These are phyloP conservation scores for Crotalus tigris DNA, from an alignment of 2,113 vertebrate genomes.

Conservation along the genomic window DNA sequence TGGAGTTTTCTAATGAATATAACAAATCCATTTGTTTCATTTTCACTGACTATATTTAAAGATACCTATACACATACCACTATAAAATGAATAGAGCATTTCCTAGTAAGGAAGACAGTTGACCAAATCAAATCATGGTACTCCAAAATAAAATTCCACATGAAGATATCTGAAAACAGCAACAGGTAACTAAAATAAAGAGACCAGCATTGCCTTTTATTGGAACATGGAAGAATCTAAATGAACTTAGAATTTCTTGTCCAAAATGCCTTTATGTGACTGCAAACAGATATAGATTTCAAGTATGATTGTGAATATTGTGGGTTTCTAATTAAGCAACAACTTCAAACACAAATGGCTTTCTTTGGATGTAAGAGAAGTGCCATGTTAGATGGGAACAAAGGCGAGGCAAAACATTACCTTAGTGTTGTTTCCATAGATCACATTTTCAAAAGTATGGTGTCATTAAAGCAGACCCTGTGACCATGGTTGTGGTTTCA, in stretches of 20 bases:
- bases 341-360: not conserved
- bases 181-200: not conserved
- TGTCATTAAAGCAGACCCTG: not conserved
- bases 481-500: not conserved
- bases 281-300: not conserved
- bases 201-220: not conserved
- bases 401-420: not conserved
- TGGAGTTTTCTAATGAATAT: not conserved
- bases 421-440: not conserved
- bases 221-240: not conserved
- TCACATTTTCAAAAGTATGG: not conserved
- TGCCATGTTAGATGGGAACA: not conserved
- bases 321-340: not conserved
- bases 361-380: not conserved
- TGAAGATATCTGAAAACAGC: too few species aligned
- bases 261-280: not conserved
- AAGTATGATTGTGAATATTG: not conserved
- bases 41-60: not conserved
- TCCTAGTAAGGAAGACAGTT: not conserved
- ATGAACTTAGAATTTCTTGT: not conserved
- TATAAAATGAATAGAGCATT: not conserved
- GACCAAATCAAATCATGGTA: not conserved
- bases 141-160: not conserved
- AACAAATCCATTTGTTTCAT: not conserved
- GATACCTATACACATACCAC: not conserved